Percentiles rank a stretch among this genome's conserved stretches.
These are phyloP conservation scores for Cheiracanthium punctorium DNA, from an alignment of 2,888 invertebrate genomes.

Conservation along the genomic window DNA sequence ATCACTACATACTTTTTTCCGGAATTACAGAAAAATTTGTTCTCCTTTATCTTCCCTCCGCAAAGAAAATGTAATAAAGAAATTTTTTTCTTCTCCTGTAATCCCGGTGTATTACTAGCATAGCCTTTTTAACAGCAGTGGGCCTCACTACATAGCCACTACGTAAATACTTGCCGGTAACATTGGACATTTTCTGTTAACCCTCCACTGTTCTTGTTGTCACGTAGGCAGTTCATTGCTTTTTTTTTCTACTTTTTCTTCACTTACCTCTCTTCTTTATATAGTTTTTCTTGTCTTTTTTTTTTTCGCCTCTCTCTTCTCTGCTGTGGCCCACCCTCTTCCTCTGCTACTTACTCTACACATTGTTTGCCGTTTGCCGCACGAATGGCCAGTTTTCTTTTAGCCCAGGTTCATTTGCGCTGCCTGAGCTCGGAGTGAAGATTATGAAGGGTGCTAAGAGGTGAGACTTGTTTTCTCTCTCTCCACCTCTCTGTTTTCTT, in stretches of 20 bases:
- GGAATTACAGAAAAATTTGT: too few relatives aligned
- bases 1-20: too few relatives aligned
- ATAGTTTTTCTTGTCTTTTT: not conserved
- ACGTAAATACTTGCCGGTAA: conserved; percentile 43
- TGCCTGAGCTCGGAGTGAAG: conserved; percentile 4
- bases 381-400: conserved; percentile 34
- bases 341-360: not conserved
- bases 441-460: conserved; percentile 30
- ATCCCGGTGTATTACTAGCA: too few relatives aligned
- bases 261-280: not conserved
- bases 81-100: too few relatives aligned
- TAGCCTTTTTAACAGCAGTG: too few relatives aligned
- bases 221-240: conserved; percentile 60
- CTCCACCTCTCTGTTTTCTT: not conserved
- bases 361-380: conserved; percentile 40
- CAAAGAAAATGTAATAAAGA: too few relatives aligned
- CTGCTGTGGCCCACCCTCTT: too few relatives aligned
- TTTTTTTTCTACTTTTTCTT: conserved; percentile 24
- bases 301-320: not conserved
- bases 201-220: conserved; percentile 25
- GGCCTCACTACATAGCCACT: not conserved
- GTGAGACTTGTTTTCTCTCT: not conserved
- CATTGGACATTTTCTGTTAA: not conserved
- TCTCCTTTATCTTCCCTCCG: too few relatives aligned
- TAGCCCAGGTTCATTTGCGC: conserved; percentile 30